Conservation (phyloP, 2,888 invertebrate species). For the Xylophagus ater region DNA sequence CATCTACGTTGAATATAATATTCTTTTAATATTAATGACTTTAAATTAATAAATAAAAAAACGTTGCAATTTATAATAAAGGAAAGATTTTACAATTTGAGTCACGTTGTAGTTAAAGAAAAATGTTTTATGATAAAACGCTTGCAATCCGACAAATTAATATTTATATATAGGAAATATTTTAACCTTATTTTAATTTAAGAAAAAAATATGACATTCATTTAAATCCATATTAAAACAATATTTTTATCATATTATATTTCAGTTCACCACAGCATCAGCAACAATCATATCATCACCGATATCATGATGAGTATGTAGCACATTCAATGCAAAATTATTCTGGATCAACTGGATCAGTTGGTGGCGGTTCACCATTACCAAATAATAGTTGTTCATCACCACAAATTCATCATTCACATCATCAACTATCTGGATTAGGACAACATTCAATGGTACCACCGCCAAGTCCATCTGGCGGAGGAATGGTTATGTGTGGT, state of each 20-base stretch:
- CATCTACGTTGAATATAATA: no score
- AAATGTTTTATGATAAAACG: no score
- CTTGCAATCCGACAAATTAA: no score
- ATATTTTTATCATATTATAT: conserved; percentile 1
- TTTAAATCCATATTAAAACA: neutral
- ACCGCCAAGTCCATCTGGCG: conserved; percentile 16
- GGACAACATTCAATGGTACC: conserved; percentile 16
- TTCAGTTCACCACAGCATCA: conserved; percentile 18
- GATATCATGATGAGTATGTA: conserved; percentile 18
- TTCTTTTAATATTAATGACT: no score
- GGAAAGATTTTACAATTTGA: no score
- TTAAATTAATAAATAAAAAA: no score
- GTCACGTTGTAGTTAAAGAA: no score
- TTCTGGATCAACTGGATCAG: conserved; percentile 1
- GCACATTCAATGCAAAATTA: conserved; percentile 16
- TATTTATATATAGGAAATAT: no score
- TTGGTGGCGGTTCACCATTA: conserved; percentile 13
- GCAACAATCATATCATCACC: conserved; percentile 14
- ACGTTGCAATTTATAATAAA: no score
- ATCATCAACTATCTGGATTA: conserved; percentile 14
- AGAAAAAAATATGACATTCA: no score
- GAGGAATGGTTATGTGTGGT: conserved; percentile 4
- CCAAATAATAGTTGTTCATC: conserved; percentile 16
- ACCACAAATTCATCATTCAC: conserved; percentile 14
- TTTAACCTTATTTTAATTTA: no score